phyloP scores from a whole-genome alignment of 2,888 invertebrate species.

The Maniola hyperantus region DNA sequence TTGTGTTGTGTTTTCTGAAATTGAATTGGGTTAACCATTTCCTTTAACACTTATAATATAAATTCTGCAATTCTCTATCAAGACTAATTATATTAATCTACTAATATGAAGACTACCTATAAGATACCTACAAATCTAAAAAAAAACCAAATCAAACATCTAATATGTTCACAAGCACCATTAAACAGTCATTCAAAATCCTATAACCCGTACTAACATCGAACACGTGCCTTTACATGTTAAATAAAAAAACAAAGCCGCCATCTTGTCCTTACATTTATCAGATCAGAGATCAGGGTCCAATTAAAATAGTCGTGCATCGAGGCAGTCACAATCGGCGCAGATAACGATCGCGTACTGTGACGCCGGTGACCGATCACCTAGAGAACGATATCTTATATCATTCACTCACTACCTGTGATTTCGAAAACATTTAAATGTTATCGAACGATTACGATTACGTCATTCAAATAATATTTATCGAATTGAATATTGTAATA shows the following conservation, averaged over 20 bases:
- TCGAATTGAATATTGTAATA: background rate
- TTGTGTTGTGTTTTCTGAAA: background rate
- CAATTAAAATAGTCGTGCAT: slow-evolving; percentile 83
- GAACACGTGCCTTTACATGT: slow-evolving; percentile 67
- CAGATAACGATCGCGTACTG: slow-evolving; percentile 69
- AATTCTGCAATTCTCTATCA: background rate
- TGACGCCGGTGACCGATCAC: slow-evolving; percentile 77
- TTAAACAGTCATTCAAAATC: slow-evolving; percentile 46
- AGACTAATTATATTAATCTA: background rate
- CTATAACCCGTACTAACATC: slow-evolving; percentile 51
- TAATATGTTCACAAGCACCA: slow-evolving; percentile 39
- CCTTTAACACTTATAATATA: background rate
- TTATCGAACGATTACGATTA: slow-evolving; percentile 20
- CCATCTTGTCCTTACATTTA: slow-evolving; percentile 69
- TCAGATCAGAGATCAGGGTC: slow-evolving; percentile 71
- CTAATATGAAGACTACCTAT: background rate
- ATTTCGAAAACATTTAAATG: slow-evolving; percentile 36
- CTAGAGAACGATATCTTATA: slow-evolving; percentile 51
- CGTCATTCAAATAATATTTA: slow-evolving; percentile 1
- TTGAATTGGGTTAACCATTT: background rate
- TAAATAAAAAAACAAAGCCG: slow-evolving; percentile 59
- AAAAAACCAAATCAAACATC: slow-evolving; percentile 25
- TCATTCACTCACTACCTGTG: slow-evolving; percentile 40
- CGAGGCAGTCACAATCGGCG: slow-evolving; percentile 74
- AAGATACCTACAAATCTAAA: background rate